phyloP scores from a whole-genome alignment of 2,888 invertebrate species.

The Himalopsyche japonica region DNA sequence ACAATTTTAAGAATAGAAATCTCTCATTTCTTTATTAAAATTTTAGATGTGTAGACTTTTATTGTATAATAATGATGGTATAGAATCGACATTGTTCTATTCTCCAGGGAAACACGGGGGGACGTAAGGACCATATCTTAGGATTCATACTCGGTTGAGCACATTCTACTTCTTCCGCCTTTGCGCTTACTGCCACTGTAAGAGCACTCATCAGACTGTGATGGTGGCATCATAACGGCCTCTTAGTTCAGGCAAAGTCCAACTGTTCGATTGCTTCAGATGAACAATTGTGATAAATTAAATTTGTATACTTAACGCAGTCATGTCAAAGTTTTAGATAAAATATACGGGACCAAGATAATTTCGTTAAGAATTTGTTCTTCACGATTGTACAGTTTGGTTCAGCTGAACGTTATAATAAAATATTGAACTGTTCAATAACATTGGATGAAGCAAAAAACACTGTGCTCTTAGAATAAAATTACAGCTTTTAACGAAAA shows the following conservation, averaged over 20 bases:
- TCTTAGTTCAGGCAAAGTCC: constrained; percentile 12
- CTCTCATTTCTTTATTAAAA: not conserved
- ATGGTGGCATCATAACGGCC: constrained; percentile 30
- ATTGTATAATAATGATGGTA: not conserved
- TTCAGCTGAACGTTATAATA: too few relatives aligned
- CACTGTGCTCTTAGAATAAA: too few relatives aligned
- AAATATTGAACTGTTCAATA: too few relatives aligned
- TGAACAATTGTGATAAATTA: constrained; percentile 23
- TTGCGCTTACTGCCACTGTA: not conserved
- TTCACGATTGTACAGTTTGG: too few relatives aligned
- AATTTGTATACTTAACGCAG: not conserved
- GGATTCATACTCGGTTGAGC: constrained; percentile 39
- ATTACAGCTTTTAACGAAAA: too few relatives aligned
- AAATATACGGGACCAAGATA: not conserved
- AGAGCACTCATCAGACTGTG: constrained; percentile 32
- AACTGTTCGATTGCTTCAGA: constrained; percentile 14
- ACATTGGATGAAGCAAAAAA: too few relatives aligned
- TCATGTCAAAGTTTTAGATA: not conserved
- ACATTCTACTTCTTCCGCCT: constrained; percentile 10
- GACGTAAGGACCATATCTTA: constrained; percentile 34
- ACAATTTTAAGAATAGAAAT: not conserved
- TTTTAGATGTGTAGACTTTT: not conserved
- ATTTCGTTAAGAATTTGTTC: too few relatives aligned
- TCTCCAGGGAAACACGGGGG: not conserved
- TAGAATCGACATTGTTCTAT: not conserved